phyloP scores from a whole-genome alignment of 2,888 invertebrate genomes.

The Chymomyza procnemis region DNA sequence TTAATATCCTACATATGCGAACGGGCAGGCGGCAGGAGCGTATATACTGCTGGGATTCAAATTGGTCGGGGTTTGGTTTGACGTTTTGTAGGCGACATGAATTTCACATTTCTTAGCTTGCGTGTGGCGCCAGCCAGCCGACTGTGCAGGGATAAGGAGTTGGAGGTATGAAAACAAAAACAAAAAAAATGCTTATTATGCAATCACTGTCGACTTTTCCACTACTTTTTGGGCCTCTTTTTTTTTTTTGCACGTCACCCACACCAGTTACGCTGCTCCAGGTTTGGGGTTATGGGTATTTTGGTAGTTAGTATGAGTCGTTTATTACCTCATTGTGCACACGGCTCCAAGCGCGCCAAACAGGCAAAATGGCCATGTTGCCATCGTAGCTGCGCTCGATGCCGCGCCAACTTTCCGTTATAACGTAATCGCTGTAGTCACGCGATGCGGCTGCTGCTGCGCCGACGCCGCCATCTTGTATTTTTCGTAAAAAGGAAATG shows the following conservation, averaged over 20 bases:
- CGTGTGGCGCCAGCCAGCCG: conserved; percentile 72
- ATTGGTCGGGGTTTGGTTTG: neutral
- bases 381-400: conserved; percentile 83
- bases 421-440: conserved; percentile 82
- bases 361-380: conserved; percentile 86
- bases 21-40: neutral
- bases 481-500: conserved; percentile 42
- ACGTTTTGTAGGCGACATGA: conserved; percentile 36
- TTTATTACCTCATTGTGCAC: conserved; percentile 82
- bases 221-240: conserved; percentile 30
- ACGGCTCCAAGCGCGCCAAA: conserved; percentile 89
- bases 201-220: conserved; percentile 67
- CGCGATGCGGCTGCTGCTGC: conserved; percentile 78
- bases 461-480: conserved; percentile 64
- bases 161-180: conserved; percentile 5
- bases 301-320: conserved; percentile 7
- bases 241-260: conserved; percentile 26
- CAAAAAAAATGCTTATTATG: conserved; percentile 61
- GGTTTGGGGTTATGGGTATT: conserved; percentile 18
- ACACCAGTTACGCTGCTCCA: neutral
- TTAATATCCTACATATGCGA: neutral
- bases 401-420: conserved; percentile 88
- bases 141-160: conserved; percentile 24
- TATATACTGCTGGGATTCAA: neutral
- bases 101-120: conserved; percentile 61